Conservation (phyloP, 2,113 vertebrate species). For the Microcebus tavaratra region DNA sequence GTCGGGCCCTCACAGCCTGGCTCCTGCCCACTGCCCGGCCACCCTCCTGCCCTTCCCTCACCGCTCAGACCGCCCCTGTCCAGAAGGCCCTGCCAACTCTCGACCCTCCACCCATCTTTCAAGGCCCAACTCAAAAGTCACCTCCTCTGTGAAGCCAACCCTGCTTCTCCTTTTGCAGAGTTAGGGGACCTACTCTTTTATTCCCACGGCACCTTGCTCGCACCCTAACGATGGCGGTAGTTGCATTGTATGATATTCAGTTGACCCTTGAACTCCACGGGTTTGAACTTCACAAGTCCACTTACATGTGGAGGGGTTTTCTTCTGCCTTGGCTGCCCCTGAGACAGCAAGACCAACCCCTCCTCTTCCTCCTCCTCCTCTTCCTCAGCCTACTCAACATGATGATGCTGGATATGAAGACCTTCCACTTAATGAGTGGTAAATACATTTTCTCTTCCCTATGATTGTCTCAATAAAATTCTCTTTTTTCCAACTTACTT, state of each 20-base stretch:
- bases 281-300: background rate
- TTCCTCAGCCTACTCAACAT: background rate
- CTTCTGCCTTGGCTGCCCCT: background rate
- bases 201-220: accelerated
- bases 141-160: background rate
- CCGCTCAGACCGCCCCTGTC: background rate
- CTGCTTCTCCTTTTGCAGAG: background rate
- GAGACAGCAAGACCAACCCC: background rate
- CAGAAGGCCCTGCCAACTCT: background rate
- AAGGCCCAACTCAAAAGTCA: background rate
- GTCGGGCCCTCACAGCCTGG: background rate
- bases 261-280: background rate
- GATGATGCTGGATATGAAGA: background rate
- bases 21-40: too few species aligned
- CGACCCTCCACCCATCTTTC: background rate
- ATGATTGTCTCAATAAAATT: background rate
- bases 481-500: background rate
- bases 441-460: background rate
- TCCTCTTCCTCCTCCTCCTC: background rate
- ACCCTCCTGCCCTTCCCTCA: accelerated
- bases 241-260: background rate
- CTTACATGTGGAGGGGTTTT: background rate
- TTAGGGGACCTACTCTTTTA: background rate
- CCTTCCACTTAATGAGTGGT: background rate
- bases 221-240: accelerated